Evolutionary conservation across 1,140 invertebrate species (phyloP), one percentile per base, ranked within the genome.

Genomic region (Drosophila paulistorum): DNA sequence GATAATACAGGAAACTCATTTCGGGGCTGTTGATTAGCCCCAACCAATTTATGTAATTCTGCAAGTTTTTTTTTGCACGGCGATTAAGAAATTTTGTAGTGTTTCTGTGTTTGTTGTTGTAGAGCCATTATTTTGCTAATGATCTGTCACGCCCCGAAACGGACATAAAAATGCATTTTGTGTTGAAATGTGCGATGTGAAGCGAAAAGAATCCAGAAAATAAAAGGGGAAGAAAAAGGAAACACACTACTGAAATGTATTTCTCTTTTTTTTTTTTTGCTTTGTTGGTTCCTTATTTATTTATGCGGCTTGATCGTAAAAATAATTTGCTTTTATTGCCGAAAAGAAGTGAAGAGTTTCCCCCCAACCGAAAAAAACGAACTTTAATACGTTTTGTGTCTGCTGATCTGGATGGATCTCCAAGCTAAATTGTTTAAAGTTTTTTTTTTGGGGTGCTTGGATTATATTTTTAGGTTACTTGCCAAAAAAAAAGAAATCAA

Each of bases 281-380:
- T 82, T 86, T 5, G 26, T 26, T 30, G 26, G 26, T 30, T 30
- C 26, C 6, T 87, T 87, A 87, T 86, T 86, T 86, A 89, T 87
- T 86, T 86, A 74, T 74, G 72, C 73, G 61, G 79, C 69, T 77
- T 77, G 79, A 87, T 87, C 83, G 83, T 86, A 87, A 83, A 86
- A 87, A 87, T 86, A 87, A 87, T 86, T 86, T 86, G 76, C 63
- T 87, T 86, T 87, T 86, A 86, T 86, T 87, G 83, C 76, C 84
- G 69, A 74, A 72, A 66, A 74, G 60, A 61, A 41, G 39, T 62
- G 68, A 65, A 66, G 60, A 70, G 63, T 71, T 72, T 79, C 73
- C 68, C 67, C 72, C 79, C 75, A 76, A 72, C 63, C 71, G 69
- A 66, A 13, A 13, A 37, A 72, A 76, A 66, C 33, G 69, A 71